These are phyloP conservation scores for Ondatra zibethicus DNA, from an alignment of 2,113 vertebrate species.

Conservation along the genomic window DNA sequence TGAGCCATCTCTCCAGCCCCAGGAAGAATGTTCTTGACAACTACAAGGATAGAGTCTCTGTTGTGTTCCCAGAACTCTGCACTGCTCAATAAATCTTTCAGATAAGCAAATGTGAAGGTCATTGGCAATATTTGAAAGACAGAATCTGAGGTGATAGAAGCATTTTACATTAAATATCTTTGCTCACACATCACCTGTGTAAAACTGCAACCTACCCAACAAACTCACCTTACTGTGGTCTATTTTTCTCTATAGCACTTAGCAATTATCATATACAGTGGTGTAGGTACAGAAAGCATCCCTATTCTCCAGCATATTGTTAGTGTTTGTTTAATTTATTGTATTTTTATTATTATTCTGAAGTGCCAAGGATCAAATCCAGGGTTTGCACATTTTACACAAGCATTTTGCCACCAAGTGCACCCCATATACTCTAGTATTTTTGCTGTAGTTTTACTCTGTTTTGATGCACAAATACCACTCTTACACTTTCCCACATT, in stretches of 20 bases:
- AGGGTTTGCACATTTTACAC: background rate
- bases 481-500: background rate
- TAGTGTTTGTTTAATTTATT: background rate
- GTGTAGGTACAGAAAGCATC: background rate
- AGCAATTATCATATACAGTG: background rate
- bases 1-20: too few relatives aligned
- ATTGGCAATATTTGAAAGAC: slow-evolving; percentile 14
- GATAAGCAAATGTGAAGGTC: slow-evolving; percentile 29
- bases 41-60: background rate
- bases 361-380: background rate
- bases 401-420: background rate
- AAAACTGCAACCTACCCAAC: background rate
- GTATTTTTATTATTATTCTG: too few relatives aligned
- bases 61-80: background rate
- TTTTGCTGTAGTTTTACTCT: background rate
- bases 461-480: background rate
- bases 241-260: slow-evolving; percentile 38
- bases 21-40: background rate
- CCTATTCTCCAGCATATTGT: background rate
- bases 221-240: background rate
- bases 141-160: slow-evolving; percentile 29
- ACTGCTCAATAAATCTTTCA: slow-evolving; percentile 29
- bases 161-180: slow-evolving; percentile 36
- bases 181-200: background rate
- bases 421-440: background rate